Evolutionary conservation across 1,140 invertebrate genomes (phyloP).

Genomic region (Ostrea edulis): DNA sequence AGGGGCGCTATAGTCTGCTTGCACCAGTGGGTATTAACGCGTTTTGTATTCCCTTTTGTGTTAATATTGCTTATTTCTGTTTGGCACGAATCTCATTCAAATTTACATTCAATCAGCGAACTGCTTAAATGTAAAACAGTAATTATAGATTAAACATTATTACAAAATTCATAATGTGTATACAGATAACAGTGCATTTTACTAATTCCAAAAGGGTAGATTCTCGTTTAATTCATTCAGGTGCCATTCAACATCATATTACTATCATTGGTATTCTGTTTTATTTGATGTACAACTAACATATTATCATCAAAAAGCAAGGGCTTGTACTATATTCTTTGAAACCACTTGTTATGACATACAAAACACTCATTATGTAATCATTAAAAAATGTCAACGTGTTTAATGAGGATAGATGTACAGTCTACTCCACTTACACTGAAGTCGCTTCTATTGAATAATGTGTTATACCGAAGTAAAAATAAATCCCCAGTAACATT

Average conservation of each 20-base stretch:
- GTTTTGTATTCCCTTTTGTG: conserved; percentile 38
- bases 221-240: conserved; percentile 5
- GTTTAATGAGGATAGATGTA: too few relatives aligned
- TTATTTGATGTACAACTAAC: background rate
- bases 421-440: too few relatives aligned
- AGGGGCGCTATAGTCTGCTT: conserved; percentile 7
- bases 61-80: conserved; percentile 38
- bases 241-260: background rate
- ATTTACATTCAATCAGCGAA: conserved; percentile 17
- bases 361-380: too few relatives aligned
- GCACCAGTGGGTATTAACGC: conserved; percentile 21
- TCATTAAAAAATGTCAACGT: too few relatives aligned
- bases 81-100: conserved; percentile 23
- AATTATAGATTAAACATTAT: conserved; percentile 28
- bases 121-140: conserved; percentile 32
- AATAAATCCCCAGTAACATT: too few relatives aligned
- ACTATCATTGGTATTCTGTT: background rate
- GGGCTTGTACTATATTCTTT: too few relatives aligned
- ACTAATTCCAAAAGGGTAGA: background rate
- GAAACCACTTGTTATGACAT: too few relatives aligned
- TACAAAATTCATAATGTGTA: background rate
- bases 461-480: too few relatives aligned
- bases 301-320: background rate
- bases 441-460: too few relatives aligned
- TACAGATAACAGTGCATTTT: background rate